phyloP scores from a whole-genome alignment of 2,113 vertebrate species.

The Pseudopipra pipra region DNA sequence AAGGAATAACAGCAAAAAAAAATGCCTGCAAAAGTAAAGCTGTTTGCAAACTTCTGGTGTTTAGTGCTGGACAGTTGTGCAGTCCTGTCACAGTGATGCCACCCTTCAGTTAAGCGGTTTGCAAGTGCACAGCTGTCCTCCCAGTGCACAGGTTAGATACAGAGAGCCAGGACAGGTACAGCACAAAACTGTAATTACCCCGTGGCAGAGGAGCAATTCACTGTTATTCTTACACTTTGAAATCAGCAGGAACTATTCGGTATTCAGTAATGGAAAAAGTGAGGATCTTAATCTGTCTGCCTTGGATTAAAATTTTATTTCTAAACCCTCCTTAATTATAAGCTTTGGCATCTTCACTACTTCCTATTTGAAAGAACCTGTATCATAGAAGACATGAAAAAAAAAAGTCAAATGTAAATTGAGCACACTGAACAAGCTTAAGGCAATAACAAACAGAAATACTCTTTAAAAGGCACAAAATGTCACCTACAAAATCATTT shows the following conservation, averaged over 20 bases:
- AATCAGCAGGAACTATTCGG: neutral
- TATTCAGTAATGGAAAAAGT: neutral
- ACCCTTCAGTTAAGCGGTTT: neutral
- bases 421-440: neutral
- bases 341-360: neutral
- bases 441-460: neutral
- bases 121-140: neutral
- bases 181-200: neutral
- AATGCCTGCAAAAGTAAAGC: neutral
- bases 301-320: neutral
- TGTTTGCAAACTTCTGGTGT: neutral
- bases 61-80: neutral
- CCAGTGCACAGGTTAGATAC: neutral
- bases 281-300: neutral
- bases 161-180: neutral
- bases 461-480: neutral
- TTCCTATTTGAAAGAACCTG: neutral
- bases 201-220: neutral
- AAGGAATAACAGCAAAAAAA: neutral
- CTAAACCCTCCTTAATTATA: neutral
- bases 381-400: neutral
- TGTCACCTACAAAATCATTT: neutral
- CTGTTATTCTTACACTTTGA: neutral
- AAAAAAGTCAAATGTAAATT: neutral
- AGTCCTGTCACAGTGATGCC: neutral